Percentiles rank a stretch among this genome's conserved stretches.
Conservation (phyloP, 1,140 invertebrate genomes). For the Coelopa frigida region DNA sequence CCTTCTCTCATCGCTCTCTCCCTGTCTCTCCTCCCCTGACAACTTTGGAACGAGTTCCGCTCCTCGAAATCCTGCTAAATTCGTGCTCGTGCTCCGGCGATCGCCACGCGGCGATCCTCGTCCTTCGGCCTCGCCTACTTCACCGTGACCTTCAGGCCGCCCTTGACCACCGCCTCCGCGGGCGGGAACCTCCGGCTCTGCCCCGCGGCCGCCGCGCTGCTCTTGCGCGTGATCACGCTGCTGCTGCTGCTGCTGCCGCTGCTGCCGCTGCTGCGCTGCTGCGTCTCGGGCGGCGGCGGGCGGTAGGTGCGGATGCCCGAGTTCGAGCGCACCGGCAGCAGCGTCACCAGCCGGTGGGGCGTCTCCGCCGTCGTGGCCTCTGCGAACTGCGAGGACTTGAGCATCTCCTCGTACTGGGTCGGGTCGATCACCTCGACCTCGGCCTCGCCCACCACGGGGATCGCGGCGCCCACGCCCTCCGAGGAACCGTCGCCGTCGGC, state of each 20-base stretch:
- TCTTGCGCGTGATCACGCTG: slow-evolving; percentile 19
- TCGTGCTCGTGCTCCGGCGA: too few species aligned
- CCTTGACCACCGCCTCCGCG: slow-evolving; percentile 33
- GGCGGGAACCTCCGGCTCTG: slow-evolving; percentile 36
- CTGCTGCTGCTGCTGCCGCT: background rate
- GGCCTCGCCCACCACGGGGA: slow-evolving; percentile 38
- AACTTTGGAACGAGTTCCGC: too few species aligned
- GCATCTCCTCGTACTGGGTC: slow-evolving; percentile 40
- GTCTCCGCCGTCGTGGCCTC: slow-evolving; percentile 25
- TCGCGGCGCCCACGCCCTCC: slow-evolving; percentile 30
- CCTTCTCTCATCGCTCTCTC: too few species aligned
- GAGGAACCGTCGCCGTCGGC: slow-evolving; percentile 22
- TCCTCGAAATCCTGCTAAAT: background rate
- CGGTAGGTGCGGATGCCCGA: slow-evolving; percentile 41
- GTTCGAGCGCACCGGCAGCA: slow-evolving; percentile 40
- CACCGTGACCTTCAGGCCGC: slow-evolving; percentile 35
- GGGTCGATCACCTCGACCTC: slow-evolving; percentile 43
- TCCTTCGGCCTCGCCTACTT: slow-evolving; percentile 24
- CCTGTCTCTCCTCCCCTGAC: too few species aligned
- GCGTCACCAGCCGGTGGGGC: slow-evolving; percentile 32
- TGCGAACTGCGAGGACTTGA: slow-evolving; percentile 33
- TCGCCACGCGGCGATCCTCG: too few species aligned
- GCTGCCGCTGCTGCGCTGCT: background rate
- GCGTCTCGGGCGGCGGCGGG: background rate
- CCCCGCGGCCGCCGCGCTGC: slow-evolving; percentile 22